phyloP scores from a whole-genome alignment of 2,888 invertebrate genomes.

The Amiota minor region DNA sequence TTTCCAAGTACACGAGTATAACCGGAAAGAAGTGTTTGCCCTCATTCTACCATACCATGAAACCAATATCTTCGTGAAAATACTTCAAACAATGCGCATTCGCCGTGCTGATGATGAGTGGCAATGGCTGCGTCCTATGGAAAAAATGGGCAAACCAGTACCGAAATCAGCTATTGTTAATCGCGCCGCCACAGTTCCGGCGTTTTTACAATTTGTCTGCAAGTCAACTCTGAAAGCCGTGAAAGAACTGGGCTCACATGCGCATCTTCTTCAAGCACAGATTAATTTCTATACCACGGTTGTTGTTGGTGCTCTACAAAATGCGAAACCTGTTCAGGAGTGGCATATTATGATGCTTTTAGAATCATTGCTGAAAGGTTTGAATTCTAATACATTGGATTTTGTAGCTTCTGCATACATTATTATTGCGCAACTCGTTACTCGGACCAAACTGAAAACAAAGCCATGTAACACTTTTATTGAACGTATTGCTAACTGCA shows the following conservation, averaged over 20 bases:
- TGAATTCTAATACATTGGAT: constrained; percentile 80
- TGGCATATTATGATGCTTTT: constrained; percentile 81
- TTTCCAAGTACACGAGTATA: constrained; percentile 91
- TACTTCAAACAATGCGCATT: constrained; percentile 84
- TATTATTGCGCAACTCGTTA: constrained; percentile 81
- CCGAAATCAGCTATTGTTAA: constrained; percentile 82
- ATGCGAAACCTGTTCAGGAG: constrained; percentile 76
- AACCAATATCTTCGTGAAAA: constrained; percentile 88
- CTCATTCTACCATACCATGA: constrained; percentile 94
- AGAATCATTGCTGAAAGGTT: constrained; percentile 81
- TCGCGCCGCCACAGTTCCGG: constrained; percentile 79
- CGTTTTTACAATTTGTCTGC: constrained; percentile 79
- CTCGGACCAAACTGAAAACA: constrained; percentile 77
- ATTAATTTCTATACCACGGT: constrained; percentile 88
- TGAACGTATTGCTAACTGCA: constrained; percentile 76
- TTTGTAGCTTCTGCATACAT: constrained; percentile 84
- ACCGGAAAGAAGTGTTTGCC: constrained; percentile 85
- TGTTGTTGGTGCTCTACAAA: constrained; percentile 81
- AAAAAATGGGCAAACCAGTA: constrained; percentile 84
- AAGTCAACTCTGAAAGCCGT: constrained; percentile 77
- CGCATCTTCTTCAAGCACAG: constrained; percentile 79
- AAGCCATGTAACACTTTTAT: constrained; percentile 78
- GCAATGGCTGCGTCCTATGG: constrained; percentile 84
- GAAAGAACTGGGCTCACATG: constrained; percentile 76
- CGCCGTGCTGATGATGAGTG: constrained; percentile 78